Conservation (phyloP, 2,888 invertebrate species). For the Apodemia mormo region DNA sequence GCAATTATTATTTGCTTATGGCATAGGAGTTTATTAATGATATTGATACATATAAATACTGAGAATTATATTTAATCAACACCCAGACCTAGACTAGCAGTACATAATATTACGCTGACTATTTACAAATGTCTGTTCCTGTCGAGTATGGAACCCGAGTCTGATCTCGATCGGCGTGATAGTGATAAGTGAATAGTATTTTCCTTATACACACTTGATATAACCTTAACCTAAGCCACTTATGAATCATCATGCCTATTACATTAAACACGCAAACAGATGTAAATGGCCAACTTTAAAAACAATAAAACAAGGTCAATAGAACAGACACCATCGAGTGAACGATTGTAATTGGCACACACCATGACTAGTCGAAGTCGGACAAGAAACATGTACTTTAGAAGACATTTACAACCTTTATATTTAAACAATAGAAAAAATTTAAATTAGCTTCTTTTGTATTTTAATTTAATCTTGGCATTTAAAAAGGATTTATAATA, state of each 20-base stretch:
- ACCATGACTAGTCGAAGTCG: conserved; percentile 9
- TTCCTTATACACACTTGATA: not conserved
- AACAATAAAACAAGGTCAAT: conserved; percentile 17
- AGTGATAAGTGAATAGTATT: not conserved
- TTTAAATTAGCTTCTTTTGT: too few relatives aligned
- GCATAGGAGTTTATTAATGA: too few relatives aligned
- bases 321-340: conserved; percentile 14
- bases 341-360: conserved; percentile 13
- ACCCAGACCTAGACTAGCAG: too few relatives aligned
- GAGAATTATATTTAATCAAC: too few relatives aligned
- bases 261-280: conserved; percentile 1
- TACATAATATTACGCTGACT: too few relatives aligned
- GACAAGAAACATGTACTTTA: not conserved
- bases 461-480: too few relatives aligned
- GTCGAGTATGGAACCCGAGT: too few relatives aligned
- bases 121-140: too few relatives aligned
- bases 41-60: too few relatives aligned
- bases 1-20: too few relatives aligned
- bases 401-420: not conserved
- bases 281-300: conserved; percentile 5
- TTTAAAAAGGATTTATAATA: too few relatives aligned
- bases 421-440: conserved; percentile 3
- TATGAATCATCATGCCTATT: conserved; percentile 12
- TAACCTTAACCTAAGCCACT: conserved; percentile 6
- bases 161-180: too few relatives aligned